phyloP scores from a whole-genome alignment of 2,797 vertebrate species.

The Coluber constrictor region DNA sequence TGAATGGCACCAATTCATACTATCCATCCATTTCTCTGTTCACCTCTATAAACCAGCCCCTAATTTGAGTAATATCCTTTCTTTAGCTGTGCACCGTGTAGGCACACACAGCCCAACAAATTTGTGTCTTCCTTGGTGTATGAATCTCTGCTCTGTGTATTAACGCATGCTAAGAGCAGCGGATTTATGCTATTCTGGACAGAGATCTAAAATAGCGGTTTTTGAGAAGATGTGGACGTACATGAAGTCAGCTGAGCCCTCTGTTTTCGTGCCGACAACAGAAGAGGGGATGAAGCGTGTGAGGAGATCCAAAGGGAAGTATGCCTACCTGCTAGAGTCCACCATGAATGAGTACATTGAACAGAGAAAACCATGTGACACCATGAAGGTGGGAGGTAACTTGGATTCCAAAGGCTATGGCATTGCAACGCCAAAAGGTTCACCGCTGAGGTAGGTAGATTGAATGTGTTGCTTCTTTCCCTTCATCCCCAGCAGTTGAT shows the following conservation, averaged over 20 bases:
- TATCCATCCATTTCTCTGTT: background rate
- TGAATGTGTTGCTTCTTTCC: conserved; percentile 61
- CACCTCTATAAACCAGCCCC: background rate
- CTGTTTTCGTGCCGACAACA: conserved; percentile 96
- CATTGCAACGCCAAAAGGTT: conserved; percentile 97
- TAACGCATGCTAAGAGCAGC: conserved; percentile 38
- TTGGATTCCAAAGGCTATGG: conserved; percentile 99
- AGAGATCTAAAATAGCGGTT: conserved; percentile 99
- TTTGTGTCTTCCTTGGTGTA: conserved; percentile 49
- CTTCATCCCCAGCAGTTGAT: conserved; percentile 44
- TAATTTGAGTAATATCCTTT: background rate
- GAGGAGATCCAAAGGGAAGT: conserved; percentile 98
- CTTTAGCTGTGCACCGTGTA: conserved; percentile 21
- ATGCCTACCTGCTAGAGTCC: conserved; percentile 97
- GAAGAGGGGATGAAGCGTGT: conserved; percentile 96
- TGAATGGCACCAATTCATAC: background rate
- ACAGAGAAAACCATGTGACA: conserved; percentile 96
- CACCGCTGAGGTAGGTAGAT: conserved; percentile 88
- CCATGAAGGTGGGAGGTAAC: conserved; percentile 99
- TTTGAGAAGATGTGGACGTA: conserved; percentile 99
- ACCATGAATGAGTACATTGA: conserved; percentile 99
- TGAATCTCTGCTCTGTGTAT: conserved; percentile 18
- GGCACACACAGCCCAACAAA: conserved; percentile 36
- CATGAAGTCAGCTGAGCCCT: conserved; percentile 97
- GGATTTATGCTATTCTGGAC: conserved; percentile 63